These are phyloP conservation scores for Cenopis cana DNA, from an alignment of 2,888 invertebrate species.

Conservation along the genomic window DNA sequence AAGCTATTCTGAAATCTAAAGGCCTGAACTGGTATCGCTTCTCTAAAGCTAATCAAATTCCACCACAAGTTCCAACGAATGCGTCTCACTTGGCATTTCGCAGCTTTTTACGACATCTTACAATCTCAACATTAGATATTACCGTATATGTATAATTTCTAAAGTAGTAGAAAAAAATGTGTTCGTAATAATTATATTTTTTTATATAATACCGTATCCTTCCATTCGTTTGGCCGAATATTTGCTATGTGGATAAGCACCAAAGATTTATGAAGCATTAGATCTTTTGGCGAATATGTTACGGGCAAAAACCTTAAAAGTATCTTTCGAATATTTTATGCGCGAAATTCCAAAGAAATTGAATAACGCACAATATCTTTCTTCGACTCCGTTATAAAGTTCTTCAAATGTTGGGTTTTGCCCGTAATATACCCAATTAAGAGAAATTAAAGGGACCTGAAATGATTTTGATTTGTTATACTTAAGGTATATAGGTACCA, in stretches of 20 bases:
- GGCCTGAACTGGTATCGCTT: slow-evolving; percentile 16
- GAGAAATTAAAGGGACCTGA: slow-evolving; percentile 84
- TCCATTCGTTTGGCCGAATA: slow-evolving; percentile 76
- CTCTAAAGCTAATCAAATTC: slow-evolving; percentile 34
- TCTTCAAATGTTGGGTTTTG: slow-evolving; percentile 12
- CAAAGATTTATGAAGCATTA: slow-evolving; percentile 83
- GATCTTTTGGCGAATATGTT: slow-evolving; percentile 76
- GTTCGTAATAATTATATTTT: slow-evolving; percentile 77
- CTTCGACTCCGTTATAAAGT: not conserved
- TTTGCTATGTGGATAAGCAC: slow-evolving; percentile 82
- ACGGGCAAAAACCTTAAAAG: slow-evolving; percentile 29
- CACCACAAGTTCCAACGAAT: slow-evolving; percentile 61
- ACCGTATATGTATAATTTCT: slow-evolving; percentile 70
- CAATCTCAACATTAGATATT: slow-evolving; percentile 82
- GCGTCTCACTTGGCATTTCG: slow-evolving; percentile 75
- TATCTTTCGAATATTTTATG: slow-evolving; percentile 7
- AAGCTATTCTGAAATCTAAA: slow-evolving; percentile 16
- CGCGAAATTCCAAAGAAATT: slow-evolving; percentile 28
- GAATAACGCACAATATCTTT: slow-evolving; percentile 7
- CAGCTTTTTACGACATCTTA: slow-evolving; percentile 80
- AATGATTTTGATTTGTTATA: slow-evolving; percentile 79
- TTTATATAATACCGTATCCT: slow-evolving; percentile 66
- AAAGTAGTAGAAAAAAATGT: slow-evolving; percentile 74
- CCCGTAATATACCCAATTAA: slow-evolving; percentile 65
- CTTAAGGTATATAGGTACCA: slow-evolving; percentile 81